A percentile compares a stretch with the other conserved stretches of the same genome.
Conservation (phyloP, 2,797 vertebrate species). For the Synaphobranchus kaupii region DNA sequence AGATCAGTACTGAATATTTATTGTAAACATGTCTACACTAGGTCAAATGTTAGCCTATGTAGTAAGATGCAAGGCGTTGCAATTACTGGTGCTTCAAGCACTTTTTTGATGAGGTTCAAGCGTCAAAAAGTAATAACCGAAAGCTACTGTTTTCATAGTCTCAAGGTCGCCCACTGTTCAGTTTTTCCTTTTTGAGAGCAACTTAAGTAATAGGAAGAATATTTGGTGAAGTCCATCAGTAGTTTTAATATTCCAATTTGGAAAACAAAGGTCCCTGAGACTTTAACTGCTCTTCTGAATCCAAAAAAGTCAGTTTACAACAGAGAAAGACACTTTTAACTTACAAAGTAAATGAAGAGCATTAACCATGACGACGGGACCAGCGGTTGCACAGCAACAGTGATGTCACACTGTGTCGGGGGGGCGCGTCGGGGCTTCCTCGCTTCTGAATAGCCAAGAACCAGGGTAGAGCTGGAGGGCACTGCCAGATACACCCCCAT, state of each 20-base stretch:
- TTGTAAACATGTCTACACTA: slow-evolving; percentile 52
- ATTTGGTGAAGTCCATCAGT: background rate
- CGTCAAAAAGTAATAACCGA: background rate
- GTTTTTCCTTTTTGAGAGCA: background rate
- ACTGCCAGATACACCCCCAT: too few relatives aligned
- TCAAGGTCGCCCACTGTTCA: background rate
- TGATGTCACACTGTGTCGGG: background rate
- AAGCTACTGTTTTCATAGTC: background rate
- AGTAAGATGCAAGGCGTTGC: slow-evolving; percentile 24
- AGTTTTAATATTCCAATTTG: background rate
- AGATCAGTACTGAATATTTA: slow-evolving; percentile 45
- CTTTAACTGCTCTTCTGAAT: background rate
- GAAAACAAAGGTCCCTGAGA: background rate
- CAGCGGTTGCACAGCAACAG: background rate
- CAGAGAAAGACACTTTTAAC: background rate
- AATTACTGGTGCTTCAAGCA: slow-evolving; percentile 23
- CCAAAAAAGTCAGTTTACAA: background rate
- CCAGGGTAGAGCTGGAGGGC: too few relatives aligned
- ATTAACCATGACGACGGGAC: background rate
- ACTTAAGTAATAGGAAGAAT: background rate
- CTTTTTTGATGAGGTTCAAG: slow-evolving; percentile 25
- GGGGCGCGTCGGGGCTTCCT: background rate
- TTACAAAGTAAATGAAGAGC: background rate
- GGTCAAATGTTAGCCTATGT: background rate
- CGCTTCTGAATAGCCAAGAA: background rate